Percentiles rank a stretch among this genome's conserved stretches.
phyloP scores from a whole-genome alignment of 2,797 vertebrate species.

The Hemibagrus guttatus region DNA sequence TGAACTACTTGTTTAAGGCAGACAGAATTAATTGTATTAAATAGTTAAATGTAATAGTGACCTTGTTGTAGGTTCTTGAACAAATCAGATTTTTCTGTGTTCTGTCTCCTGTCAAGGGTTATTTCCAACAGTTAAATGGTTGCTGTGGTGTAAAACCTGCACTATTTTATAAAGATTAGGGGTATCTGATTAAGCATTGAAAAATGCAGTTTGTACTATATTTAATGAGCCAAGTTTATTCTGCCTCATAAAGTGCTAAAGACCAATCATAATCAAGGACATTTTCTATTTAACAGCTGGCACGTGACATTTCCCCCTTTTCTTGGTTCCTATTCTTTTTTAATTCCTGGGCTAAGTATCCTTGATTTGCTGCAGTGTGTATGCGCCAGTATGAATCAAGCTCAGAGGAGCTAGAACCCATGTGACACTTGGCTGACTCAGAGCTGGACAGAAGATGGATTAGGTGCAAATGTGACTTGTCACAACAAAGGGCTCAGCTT shows the following conservation, averaged over 20 bases:
- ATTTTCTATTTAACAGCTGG: constrained; percentile 27
- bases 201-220: constrained; percentile 14
- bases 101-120: neutral
- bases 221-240: constrained; percentile 24
- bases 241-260: constrained; percentile 20
- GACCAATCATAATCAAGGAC: constrained; percentile 12
- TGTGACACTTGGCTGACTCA: constrained; percentile 38
- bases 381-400: constrained; percentile 19
- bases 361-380: constrained; percentile 12
- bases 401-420: constrained; percentile 44
- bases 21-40: neutral
- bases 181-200: constrained; percentile 22
- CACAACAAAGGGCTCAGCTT: constrained; percentile 56
- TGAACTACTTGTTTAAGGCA: neutral
- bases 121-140: neutral
- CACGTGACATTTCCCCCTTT: constrained; percentile 3
- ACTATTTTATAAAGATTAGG: constrained; percentile 36
- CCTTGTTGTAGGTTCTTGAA: neutral
- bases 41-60: neutral
- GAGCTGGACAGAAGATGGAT: constrained; percentile 58
- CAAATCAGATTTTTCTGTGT: constrained; percentile 43
- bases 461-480: constrained; percentile 59
- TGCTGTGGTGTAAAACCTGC: constrained; percentile 23
- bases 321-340: constrained; percentile 29
- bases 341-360: neutral